Base-by-base conservation (phyloP, 1,140 invertebrate genomes). In the Stenopsyche tienmushanensis region DNA sequence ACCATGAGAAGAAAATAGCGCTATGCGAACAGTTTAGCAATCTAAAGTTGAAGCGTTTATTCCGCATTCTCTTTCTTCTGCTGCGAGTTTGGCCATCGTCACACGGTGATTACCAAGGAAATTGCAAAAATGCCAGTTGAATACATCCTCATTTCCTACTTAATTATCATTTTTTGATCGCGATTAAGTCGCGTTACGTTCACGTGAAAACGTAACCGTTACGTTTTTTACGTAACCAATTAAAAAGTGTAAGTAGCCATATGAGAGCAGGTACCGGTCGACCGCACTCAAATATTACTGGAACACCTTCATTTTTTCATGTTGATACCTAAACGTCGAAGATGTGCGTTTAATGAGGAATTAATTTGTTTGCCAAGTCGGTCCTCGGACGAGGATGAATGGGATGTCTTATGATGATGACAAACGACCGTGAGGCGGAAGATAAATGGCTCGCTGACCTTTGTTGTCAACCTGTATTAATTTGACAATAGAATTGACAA, bases 121-220 rank as follows among this genome's bases (percentile, higher is more conserved):
- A 60, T 60, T 60, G 57, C 57, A 25, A 47, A 60, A 60, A 60
- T 17, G 1, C 13, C 42, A 47, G 15, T 42, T 29, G 57, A 49
- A 45, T 42, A 58, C 55, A 58, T 60, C 57, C 42, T 60, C 42
- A 49, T 34, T 60, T 60, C 57, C 57, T 60, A 60, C 24, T 47
- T 34, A 2, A 45, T 45, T 60, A 47, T 60, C 13, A 29, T 47
- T 60, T 60, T 25, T 29, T 26, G 13, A 47, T 60, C 20, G 44
- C 42, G 57, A 10, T 23, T 23, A 10, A 13, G 21, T 47, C 42
- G 29, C 42, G 55, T 42, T 58, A 58, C 41, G 24, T 60, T 45
- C 57, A 49, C 42, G 39, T 41, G 41, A 29, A 26, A 60, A 60
- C 57, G 57, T 60, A 60, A 60, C 42, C 21, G 15, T 60, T 60